A percentile compares a stretch with the other conserved stretches of the same genome.
phyloP scores from a whole-genome alignment of 2,888 invertebrate genomes.

The Marronus borbonicus region DNA sequence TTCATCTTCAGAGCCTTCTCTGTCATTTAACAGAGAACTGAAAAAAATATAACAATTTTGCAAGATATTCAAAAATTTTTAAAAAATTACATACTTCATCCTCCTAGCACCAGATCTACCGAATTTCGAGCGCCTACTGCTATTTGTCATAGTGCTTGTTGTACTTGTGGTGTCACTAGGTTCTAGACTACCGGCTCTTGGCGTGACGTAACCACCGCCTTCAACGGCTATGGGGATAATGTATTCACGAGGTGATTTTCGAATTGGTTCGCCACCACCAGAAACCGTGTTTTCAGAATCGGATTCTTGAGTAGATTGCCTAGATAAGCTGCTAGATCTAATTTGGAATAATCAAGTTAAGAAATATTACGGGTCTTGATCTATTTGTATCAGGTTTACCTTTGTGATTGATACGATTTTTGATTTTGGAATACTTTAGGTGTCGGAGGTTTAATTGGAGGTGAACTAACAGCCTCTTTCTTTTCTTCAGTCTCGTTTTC shows the following conservation, averaged over 20 bases:
- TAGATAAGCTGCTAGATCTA: constrained; percentile 70
- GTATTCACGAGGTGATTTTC: constrained; percentile 91
- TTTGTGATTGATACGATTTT: constrained; percentile 69
- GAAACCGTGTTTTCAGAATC: constrained; percentile 78
- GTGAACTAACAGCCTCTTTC: constrained; percentile 63
- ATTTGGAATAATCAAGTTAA: not conserved
- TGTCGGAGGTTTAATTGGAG: constrained; percentile 69
- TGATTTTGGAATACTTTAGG: constrained; percentile 71
- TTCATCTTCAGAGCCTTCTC: constrained; percentile 80
- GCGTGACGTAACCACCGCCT: constrained; percentile 89
- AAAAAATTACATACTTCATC: constrained; percentile 74
- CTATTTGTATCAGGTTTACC: constrained; percentile 56
- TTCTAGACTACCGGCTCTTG: constrained; percentile 83
- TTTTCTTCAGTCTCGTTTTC: constrained; percentile 67
- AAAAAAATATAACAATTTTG: constrained; percentile 58
- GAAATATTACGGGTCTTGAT: not conserved
- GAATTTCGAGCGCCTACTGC: constrained; percentile 69
- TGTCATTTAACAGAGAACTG: constrained; percentile 79
- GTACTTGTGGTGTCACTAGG: constrained; percentile 78
- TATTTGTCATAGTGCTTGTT: constrained; percentile 73
- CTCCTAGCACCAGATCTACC: constrained; percentile 75
- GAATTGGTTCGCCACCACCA: constrained; percentile 80
- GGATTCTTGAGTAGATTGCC: constrained; percentile 80
- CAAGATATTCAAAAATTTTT: constrained; percentile 42
- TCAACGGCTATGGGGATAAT: constrained; percentile 95